phyloP scores from a whole-genome alignment of 2,113 vertebrate species.

The Collichthys lucidus region DNA sequence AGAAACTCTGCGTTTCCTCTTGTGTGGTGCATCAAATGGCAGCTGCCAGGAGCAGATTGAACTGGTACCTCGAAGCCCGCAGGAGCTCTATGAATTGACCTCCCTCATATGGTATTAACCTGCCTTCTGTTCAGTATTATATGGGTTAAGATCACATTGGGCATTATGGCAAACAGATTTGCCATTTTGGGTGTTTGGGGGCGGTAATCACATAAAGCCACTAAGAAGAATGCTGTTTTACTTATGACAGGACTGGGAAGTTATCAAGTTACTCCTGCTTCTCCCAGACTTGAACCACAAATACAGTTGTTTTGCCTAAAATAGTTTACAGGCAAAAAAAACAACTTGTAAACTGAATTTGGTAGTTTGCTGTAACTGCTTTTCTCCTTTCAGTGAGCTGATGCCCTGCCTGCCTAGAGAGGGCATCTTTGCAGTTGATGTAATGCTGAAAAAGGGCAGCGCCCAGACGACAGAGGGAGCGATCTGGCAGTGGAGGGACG shows the following conservation, averaged over 20 bases:
- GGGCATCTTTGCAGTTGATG: conserved; percentile 98
- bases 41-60: conserved; percentile 99
- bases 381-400: conserved; percentile 87
- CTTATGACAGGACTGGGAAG: no score
- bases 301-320: not conserved
- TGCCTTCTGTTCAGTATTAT: not conserved
- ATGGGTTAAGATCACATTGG: not conserved
- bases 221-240: not conserved
- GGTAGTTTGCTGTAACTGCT: not conserved
- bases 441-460: conserved; percentile 98
- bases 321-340: no score
- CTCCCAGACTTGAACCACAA: not conserved
- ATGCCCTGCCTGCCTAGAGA: conserved; percentile 99
- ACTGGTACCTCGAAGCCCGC: conserved; percentile 96
- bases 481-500: conserved; percentile 99
- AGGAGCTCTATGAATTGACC: conserved; percentile 98
- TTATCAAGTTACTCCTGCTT: not conserved
- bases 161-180: not conserved
- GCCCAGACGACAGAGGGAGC: conserved; percentile 97
- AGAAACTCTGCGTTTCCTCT: conserved; percentile 96
- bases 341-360: not conserved
- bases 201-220: not conserved
- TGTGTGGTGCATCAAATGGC: conserved; percentile 97
- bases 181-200: not conserved
- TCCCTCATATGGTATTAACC: conserved; percentile 94